Base-by-base conservation (phyloP, 2,888 invertebrate species). In the Rhaphigaster nebulosa region DNA sequence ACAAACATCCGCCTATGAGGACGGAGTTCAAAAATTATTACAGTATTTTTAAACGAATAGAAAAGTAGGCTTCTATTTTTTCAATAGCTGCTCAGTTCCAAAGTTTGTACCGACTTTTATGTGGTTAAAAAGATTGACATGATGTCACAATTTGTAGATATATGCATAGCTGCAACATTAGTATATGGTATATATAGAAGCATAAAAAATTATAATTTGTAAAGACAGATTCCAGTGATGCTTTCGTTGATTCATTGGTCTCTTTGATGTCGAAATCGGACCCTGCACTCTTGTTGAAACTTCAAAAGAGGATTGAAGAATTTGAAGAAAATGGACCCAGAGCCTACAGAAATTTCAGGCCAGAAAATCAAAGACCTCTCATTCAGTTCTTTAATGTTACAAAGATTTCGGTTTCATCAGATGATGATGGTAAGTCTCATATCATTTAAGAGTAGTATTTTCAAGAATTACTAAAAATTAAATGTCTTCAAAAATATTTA, bases 221-320 rank as follows among this genome's bases (percentile, higher is more conserved):
- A 76, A 76, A 76, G 70, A 76, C 70, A 76, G 70, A 76, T 76
- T 76, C 70, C 70, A 76, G 70, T 76, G 87, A 87, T 87, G 50
- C 87, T 18, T 87, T 87, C 23, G 87, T 87, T 50, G 87, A 87
- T 34, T 87, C 87, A 29, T 87, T 87, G 87, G 87, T 87, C 87
- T n/a, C 50, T n/a, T 52, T 87, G 50, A 87, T 87, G 87, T 87
- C 87, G 18, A 87, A 87, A 52, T 87, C 87, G 10, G 87, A 87
- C 23, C 87, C 87, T 29, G 52, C 34, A 4, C 87, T 87, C 87
- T 52, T 87, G 23, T 29, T 50, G 29, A 87, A 52, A 50, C 87
- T 87, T 87, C 87, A 52, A 52, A 52, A 50, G n/a, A 87, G 26
- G 45, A 87, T 87, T 34, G 50, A 50, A 50, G 45, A 45, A 50